These are phyloP conservation scores for Gallinago stenura DNA, from an alignment of 2,797 vertebrate genomes.

Conservation along the genomic window DNA sequence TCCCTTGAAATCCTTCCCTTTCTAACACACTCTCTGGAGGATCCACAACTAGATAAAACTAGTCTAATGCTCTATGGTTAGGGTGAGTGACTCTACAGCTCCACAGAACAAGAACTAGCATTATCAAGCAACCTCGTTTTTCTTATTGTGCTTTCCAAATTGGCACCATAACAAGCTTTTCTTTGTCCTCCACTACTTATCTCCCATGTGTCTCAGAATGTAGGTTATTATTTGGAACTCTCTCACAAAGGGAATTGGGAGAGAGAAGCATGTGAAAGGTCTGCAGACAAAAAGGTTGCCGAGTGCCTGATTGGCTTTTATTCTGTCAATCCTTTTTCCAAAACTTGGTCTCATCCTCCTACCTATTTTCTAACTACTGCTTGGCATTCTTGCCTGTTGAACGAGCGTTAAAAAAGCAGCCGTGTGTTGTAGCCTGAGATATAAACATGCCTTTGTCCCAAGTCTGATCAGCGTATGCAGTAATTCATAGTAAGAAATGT, in stretches of 20 bases:
- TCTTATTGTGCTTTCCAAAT: neutral
- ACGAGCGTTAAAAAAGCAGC: neutral
- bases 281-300: neutral
- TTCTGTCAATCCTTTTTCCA: neutral
- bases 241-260: neutral
- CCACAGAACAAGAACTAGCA: neutral
- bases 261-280: neutral
- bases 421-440: neutral
- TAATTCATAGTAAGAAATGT: neutral
- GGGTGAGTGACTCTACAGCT: neutral
- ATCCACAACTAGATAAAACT: neutral
- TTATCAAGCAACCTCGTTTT: neutral
- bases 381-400: neutral
- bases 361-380: neutral
- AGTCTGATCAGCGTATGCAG: neutral
- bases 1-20: neutral
- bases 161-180: neutral
- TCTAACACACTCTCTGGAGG: neutral
- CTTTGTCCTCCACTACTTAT: neutral
- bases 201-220: neutral
- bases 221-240: neutral
- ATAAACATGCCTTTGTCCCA: neutral
- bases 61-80: neutral
- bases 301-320: neutral
- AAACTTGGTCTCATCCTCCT: neutral